A percentile compares a stretch with the other conserved stretches of the same genome.
Evolutionary conservation across 2,113 vertebrate species (phyloP).

Genomic region (Perca fluviatilis): DNA sequence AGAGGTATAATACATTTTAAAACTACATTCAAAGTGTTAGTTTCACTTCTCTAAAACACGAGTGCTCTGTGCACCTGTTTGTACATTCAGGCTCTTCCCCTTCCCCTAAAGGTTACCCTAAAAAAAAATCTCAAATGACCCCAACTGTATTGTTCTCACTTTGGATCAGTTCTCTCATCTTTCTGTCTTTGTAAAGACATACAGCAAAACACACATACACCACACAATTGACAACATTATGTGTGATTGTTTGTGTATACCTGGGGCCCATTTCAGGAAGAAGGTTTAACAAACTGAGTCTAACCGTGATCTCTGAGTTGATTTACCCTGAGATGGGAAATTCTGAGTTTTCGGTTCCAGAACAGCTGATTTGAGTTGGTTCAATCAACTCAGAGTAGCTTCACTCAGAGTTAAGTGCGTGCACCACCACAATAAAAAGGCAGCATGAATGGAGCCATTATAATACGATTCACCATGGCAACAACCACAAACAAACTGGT

Average conservation of each 20-base stretch:
- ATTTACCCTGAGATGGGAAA: no score
- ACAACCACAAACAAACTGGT: no score
- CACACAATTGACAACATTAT: neutral
- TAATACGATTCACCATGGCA: no score
- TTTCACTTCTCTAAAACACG: slow-evolving; percentile 43
- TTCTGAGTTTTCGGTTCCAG: no score
- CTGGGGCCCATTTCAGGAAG: neutral
- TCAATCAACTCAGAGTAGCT: no score
- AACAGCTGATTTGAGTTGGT: no score
- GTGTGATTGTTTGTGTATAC: neutral
- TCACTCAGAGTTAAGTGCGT: no score
- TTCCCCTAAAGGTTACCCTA: neutral
- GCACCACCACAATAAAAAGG: no score
- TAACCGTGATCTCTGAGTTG: no score
- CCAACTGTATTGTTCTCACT: neutral
- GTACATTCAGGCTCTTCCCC: neutral
- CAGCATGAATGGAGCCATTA: no score
- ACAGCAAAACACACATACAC: neutral
- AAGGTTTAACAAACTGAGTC: no score
- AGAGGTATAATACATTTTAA: neutral
- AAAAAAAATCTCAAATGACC: neutral
- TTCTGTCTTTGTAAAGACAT: neutral
- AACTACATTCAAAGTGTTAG: neutral
- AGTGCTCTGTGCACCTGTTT: slow-evolving; percentile 4
- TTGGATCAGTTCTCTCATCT: neutral